A percentile compares a stretch with the other conserved stretches of the same genome.
Evolutionary conservation across 2,888 invertebrate species (phyloP).

Genomic region (Pyrrhosoma nymphula): DNA sequence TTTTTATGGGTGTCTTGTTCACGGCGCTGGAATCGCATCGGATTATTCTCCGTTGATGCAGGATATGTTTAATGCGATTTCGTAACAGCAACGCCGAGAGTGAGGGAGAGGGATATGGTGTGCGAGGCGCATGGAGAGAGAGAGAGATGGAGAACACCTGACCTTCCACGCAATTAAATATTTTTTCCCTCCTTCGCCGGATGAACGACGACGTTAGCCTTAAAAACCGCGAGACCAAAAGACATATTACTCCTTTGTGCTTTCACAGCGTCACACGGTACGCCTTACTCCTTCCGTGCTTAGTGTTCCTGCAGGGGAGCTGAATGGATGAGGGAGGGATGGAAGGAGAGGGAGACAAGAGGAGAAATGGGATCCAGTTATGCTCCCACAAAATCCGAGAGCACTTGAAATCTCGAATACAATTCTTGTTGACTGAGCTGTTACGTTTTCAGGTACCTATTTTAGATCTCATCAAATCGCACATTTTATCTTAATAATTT

Average conservation of each 20-base stretch:
- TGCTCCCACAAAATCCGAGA: background rate
- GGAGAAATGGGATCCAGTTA: background rate
- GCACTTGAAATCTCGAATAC: background rate
- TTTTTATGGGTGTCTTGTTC: background rate
- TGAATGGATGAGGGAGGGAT: background rate
- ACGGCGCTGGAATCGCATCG: background rate
- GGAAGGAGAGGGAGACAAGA: background rate
- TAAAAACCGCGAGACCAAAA: background rate
- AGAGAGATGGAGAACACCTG: background rate
- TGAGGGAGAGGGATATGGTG: background rate
- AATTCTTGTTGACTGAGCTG: too few relatives aligned
- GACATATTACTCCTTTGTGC: conserved; percentile 21
- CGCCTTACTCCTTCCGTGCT: background rate
- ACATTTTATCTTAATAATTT: too few relatives aligned
- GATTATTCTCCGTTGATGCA: background rate
- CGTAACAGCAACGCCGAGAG: background rate
- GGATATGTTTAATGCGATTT: background rate
- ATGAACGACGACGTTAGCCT: conserved; percentile 7
- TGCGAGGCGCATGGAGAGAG: background rate
- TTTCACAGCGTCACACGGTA: background rate
- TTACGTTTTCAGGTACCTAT: too few relatives aligned
- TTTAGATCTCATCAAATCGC: too few relatives aligned
- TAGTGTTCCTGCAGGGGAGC: background rate
- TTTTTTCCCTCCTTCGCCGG: background rate
- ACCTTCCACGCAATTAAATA: conserved; percentile 33